Evolutionary conservation across 2,888 invertebrate species (phyloP), one percentile per base, ranked within the genome.

Genomic region (Druceiella hillmani): DNA sequence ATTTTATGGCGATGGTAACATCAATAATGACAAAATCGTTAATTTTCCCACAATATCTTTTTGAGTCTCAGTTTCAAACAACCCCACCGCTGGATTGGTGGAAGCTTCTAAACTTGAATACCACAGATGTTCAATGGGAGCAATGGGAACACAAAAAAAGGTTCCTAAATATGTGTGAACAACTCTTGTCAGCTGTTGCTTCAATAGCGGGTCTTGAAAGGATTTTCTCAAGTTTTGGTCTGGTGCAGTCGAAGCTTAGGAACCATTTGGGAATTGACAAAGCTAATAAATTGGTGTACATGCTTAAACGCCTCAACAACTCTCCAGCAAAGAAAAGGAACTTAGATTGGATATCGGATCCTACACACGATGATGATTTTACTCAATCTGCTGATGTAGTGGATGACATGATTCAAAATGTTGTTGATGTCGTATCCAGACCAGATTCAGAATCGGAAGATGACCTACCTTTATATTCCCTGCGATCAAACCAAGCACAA

Each of bases 151-250:
- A 25, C 25, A 33, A 33, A 33, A 25, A 33, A 4, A 14, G 13
- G 4, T 33, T 33, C 15, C 24, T 24, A 16, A 11, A 7, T n/a
- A 7, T 31, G 16, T 31, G 31, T 16, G 31, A 31, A 31, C 31
- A 31, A 33, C 15, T 33, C 11, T 29, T 36, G 17, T 26, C 36
- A 9, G 28, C 36, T n/a, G 36, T 36, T 12, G 36, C 29, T 22
- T 36, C 29, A 17, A 36, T 29, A 29, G 36, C 36, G 10, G 36
- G 36, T 12, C 28, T 29, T 20, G 31, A 31, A 31, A 31, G 17
- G 10, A 31, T 31, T 15, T 31, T 31, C 15, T 31, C 31, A 17
- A 30, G 22, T 16, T 36, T 36, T 24, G 30, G 36, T 9, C 30
- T 36, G 14, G 22, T 36, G 10, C 29, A 36, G 7, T 30, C 29